These are phyloP conservation scores for Leptopterna dolabrata DNA, from an alignment of 2,888 invertebrate species.

Conservation along the genomic window DNA sequence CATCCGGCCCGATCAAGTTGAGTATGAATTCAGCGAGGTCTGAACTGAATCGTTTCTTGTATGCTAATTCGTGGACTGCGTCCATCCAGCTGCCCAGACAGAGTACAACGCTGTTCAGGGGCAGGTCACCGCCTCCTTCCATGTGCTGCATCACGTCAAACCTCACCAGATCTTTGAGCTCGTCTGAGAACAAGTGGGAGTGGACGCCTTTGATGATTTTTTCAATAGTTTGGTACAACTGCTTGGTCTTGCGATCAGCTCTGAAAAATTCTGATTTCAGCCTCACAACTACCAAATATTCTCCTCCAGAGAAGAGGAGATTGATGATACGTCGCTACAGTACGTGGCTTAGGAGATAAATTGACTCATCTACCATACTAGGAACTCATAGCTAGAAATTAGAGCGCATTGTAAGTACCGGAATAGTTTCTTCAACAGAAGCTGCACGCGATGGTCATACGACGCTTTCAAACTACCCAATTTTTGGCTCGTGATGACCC, in stretches of 20 bases:
- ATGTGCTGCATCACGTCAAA: neutral
- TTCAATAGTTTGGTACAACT: conserved; percentile 37
- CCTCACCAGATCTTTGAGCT: neutral
- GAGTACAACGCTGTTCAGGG: neutral
- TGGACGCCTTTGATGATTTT: conserved; percentile 25
- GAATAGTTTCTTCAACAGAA: conserved; percentile 28
- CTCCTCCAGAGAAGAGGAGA: too few relatives aligned
- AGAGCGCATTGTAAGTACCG: neutral
- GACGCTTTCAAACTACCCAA: conserved; percentile 35
- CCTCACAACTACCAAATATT: too few relatives aligned
- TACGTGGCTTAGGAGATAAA: too few relatives aligned
- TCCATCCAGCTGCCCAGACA: neutral
- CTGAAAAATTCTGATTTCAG: neutral
- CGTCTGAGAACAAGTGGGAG: neutral
- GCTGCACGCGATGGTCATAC: conserved; percentile 19
- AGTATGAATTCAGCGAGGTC: neutral
- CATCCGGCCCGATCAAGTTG: neutral
- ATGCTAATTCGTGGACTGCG: neutral
- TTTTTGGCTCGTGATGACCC: neutral
- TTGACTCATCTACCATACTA: too few relatives aligned
- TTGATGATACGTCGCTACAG: too few relatives aligned
- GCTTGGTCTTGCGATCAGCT: conserved; percentile 29
- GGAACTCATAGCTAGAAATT: too few relatives aligned
- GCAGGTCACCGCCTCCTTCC: neutral
- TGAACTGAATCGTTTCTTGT: conserved; percentile 28